A percentile compares a stretch with the other conserved stretches of the same genome.
phyloP scores from a whole-genome alignment of 2,113 vertebrate genomes.

The Zosterops japonicus region DNA sequence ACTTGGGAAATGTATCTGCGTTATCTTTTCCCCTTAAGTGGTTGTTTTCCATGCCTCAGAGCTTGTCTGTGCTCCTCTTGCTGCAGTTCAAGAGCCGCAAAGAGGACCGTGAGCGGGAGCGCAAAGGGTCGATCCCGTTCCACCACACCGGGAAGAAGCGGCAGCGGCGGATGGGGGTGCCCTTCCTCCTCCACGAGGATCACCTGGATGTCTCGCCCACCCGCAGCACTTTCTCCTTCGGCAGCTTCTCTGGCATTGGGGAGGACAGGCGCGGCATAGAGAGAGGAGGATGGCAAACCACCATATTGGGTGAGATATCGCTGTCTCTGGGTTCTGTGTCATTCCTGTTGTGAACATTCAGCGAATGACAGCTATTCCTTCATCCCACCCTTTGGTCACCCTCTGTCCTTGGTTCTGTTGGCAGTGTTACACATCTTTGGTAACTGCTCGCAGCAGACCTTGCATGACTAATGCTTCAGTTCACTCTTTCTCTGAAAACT shows the following conservation, averaged over 20 bases:
- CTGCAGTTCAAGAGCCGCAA: constrained; percentile 93
- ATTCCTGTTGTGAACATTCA: neutral
- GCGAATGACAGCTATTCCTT: neutral
- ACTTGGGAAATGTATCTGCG: neutral
- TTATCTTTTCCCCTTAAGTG: neutral
- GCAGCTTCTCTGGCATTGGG: constrained; percentile 93
- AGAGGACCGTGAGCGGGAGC: constrained; percentile 87
- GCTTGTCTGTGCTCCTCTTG: neutral
- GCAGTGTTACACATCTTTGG: neutral
- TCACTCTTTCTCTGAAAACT: neutral
- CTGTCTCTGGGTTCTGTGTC: neutral
- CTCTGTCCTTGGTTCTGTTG: neutral
- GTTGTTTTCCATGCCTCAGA: neutral
- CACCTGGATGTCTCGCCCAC: constrained; percentile 96
- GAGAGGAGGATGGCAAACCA: constrained; percentile 93
- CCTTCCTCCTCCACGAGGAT: constrained; percentile 94
- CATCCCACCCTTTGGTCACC: neutral
- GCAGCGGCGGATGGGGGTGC: constrained; percentile 92
- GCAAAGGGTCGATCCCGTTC: constrained; percentile 96
- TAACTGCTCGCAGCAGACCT: neutral
- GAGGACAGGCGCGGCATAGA: constrained; percentile 91
- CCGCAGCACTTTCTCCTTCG: constrained; percentile 95
- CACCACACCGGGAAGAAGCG: constrained; percentile 93
- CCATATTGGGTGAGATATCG: constrained; percentile 86
- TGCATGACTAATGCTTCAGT: neutral